phyloP scores from a whole-genome alignment of 2,113 vertebrate genomes.

The Nematolebias whitei region DNA sequence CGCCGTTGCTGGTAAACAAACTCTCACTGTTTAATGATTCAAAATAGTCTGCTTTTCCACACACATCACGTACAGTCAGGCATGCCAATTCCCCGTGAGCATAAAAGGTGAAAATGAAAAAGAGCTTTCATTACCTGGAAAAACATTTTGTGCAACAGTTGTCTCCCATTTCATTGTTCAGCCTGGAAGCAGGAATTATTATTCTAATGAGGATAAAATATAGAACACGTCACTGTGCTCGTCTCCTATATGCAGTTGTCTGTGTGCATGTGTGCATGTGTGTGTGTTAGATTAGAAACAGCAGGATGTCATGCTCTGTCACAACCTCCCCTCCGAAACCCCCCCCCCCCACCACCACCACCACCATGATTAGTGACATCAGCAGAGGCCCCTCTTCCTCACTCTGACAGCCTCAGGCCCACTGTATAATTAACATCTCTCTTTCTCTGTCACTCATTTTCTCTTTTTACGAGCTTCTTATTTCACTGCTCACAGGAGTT shows the following conservation, averaged over 20 bases:
- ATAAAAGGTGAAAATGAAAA: neutral
- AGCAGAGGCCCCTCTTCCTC: slow-evolving; percentile 50
- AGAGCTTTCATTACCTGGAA: slow-evolving; percentile 25
- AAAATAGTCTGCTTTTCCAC: neutral
- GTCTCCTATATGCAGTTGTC: neutral
- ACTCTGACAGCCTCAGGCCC: slow-evolving; percentile 40
- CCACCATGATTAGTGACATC: slow-evolving; percentile 63
- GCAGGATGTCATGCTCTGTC: slow-evolving; percentile 67
- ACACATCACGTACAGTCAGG: slow-evolving; percentile 4
- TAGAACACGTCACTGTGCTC: slow-evolving; percentile 41
- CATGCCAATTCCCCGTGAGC: slow-evolving; percentile 1
- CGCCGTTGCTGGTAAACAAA: neutral
- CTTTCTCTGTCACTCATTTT: slow-evolving; percentile 19
- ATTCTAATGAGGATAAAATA: slow-evolving; percentile 51
- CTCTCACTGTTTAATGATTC: neutral
- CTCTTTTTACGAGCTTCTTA: slow-evolving; percentile 9
- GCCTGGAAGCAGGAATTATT: slow-evolving; percentile 29
- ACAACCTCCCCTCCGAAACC: slow-evolving; percentile 29
- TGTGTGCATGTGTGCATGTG: slow-evolving; percentile 20
- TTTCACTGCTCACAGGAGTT: slow-evolving; percentile 7
- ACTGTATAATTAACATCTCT: slow-evolving; percentile 61
- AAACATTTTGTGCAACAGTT: slow-evolving; percentile 41
- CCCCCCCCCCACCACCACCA: too few species aligned
- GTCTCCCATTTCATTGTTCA: slow-evolving; percentile 38
- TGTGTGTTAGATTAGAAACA: slow-evolving; percentile 46